Evolutionary conservation across 2,113 vertebrate genomes (phyloP).

Genomic region (Grallaria varia): DNA sequence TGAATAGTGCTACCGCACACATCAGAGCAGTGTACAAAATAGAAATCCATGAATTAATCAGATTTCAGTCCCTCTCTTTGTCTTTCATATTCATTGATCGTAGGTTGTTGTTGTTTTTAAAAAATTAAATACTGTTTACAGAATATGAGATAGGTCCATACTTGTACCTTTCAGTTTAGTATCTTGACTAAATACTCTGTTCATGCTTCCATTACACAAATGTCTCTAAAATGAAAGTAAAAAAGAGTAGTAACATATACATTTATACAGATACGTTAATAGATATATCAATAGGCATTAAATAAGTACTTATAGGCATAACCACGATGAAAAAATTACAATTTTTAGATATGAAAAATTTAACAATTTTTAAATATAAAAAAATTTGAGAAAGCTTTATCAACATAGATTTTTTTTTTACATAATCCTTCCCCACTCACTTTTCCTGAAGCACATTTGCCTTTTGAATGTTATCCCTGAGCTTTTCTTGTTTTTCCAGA

Average conservation of each 20-base stretch:
- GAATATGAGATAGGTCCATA: neutral
- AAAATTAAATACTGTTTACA: neutral
- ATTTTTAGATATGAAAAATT: neutral
- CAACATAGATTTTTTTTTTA: neutral
- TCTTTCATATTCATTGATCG: neutral
- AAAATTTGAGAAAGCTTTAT: neutral
- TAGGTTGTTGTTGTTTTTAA: neutral
- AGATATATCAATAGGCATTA: neutral
- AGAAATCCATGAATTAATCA: neutral
- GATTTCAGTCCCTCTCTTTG: neutral
- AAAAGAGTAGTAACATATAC: neutral
- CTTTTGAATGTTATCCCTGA: neutral
- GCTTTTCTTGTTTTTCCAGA: neutral
- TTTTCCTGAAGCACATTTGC: neutral
- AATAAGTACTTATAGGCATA: neutral
- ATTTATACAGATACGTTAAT: neutral
- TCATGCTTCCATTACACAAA: neutral
- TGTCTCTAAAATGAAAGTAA: neutral
- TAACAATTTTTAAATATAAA: neutral
- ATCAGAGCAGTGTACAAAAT: neutral
- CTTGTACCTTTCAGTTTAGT: neutral
- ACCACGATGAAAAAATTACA: neutral
- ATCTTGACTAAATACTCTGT: neutral
- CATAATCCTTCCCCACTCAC: neutral
- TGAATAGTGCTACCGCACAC: neutral